phyloP scores from a whole-genome alignment of 2,888 invertebrate genomes.

The Caenorhabditis sp. region DNA sequence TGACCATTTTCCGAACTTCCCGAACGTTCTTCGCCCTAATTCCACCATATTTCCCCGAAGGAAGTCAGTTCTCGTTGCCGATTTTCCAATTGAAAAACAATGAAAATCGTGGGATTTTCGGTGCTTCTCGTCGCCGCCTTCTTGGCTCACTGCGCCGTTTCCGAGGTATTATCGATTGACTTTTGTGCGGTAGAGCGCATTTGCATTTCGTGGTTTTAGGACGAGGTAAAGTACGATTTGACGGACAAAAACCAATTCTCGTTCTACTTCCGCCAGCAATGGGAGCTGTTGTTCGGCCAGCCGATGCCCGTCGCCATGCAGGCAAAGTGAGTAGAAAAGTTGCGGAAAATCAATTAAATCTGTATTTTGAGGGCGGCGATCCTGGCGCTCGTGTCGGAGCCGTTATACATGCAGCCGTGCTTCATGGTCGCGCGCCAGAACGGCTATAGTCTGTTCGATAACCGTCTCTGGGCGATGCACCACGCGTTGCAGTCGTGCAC shows the following conservation, averaged over 20 bases:
- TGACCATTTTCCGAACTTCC: background rate
- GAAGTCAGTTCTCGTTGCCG: no score
- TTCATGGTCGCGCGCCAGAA: slow-evolving; percentile 2
- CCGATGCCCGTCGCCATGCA: slow-evolving; percentile 25
- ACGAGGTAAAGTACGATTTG: slow-evolving; percentile 22
- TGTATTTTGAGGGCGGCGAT: slow-evolving; percentile 15
- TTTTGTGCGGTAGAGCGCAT: no score
- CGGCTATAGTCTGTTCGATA: slow-evolving; percentile 4
- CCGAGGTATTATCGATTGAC: background rate
- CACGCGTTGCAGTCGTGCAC: background rate
- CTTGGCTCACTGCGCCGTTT: background rate
- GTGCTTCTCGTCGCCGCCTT: background rate
- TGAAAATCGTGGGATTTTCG: no score
- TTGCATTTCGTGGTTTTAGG: no score
- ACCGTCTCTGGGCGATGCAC: slow-evolving; percentile 33
- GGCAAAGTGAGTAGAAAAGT: slow-evolving; percentile 8
- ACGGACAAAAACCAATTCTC: slow-evolving; percentile 30
- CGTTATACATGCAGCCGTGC: slow-evolving; percentile 19
- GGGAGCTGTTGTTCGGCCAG: slow-evolving; percentile 28
- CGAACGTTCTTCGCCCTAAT: background rate
- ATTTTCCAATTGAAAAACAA: no score
- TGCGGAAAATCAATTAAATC: background rate
- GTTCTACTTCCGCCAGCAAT: slow-evolving; percentile 19
- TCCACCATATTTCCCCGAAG: no score
- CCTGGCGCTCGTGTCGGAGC: background rate